Conservation (phyloP, 1,140 invertebrate genomes). For the Scaptomyza graminum region DNA sequence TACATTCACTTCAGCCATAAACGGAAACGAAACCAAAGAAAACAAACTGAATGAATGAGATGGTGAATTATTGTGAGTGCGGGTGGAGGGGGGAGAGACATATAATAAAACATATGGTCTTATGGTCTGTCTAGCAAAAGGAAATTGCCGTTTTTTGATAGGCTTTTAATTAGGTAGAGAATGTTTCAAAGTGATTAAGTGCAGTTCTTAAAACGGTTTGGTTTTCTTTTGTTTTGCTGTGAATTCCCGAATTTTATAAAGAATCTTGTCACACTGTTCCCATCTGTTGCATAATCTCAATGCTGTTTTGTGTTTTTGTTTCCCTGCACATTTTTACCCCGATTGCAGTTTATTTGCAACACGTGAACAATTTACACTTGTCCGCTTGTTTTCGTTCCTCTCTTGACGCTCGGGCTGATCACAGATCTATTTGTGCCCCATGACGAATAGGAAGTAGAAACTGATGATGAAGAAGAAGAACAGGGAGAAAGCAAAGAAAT, state of each 20-base stretch:
- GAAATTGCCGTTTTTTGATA: slow-evolving; percentile 58
- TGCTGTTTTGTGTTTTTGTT: not conserved
- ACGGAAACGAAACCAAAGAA: slow-evolving; percentile 27
- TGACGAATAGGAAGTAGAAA: slow-evolving; percentile 18
- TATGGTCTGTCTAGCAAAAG: slow-evolving; percentile 20
- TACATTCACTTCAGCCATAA: not conserved
- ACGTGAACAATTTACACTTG: slow-evolving; percentile 51
- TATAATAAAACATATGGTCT: not conserved
- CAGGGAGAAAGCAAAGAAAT: slow-evolving; percentile 50
- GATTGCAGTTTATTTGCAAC: slow-evolving; percentile 40
- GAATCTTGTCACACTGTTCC: slow-evolving; percentile 38
- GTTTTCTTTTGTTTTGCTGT: slow-evolving; percentile 3
- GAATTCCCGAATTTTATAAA: not conserved
- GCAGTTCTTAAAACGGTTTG: not conserved
- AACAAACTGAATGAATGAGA: slow-evolving; percentile 18
- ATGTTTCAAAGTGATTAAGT: slow-evolving; percentile 6
- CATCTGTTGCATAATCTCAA: slow-evolving; percentile 57
- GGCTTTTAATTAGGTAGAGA: slow-evolving; percentile 60
- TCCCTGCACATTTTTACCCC: not conserved
- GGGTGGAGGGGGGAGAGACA: not conserved
- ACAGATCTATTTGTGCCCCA: slow-evolving; percentile 54
- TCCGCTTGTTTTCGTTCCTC: not conserved
- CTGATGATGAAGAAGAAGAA: slow-evolving; percentile 4
- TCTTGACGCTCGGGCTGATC: slow-evolving; percentile 44
- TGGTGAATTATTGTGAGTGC: not conserved